phyloP scores from a whole-genome alignment of 2,797 vertebrate species.

The Diceros bicornis region DNA sequence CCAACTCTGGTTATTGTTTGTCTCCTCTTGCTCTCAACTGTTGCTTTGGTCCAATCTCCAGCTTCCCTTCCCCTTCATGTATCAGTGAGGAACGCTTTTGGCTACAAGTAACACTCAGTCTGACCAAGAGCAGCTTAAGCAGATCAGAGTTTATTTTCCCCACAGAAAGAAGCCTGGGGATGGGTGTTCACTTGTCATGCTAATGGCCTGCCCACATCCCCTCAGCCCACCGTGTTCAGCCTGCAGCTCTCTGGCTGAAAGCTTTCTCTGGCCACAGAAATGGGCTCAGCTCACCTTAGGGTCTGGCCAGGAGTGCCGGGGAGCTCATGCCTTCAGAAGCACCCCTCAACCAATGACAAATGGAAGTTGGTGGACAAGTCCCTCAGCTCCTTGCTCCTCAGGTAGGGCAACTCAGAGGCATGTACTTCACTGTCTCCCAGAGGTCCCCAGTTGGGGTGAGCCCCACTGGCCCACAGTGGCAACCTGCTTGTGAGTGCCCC shows the following conservation, averaged over 20 bases:
- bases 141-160: not conserved
- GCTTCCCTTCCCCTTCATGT: not conserved
- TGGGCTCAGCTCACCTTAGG: not conserved
- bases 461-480: not conserved
- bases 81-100: not conserved
- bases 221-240: accelerated
- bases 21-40: not conserved
- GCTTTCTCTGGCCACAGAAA: not conserved
- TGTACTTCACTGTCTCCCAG: not conserved
- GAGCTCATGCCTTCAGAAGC: not conserved
- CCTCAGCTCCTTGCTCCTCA: not conserved
- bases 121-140: not conserved
- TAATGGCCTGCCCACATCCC: not conserved
- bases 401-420: not conserved
- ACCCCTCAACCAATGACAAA: not conserved
- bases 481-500: no score
- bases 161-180: not conserved
- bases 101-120: not conserved
- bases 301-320: not conserved
- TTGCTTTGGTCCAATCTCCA: not conserved
- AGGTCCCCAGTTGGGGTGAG: not conserved
- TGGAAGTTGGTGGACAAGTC: not conserved
- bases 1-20: not conserved
- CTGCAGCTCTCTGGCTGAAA: not conserved
- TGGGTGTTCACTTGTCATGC: accelerated